Conservation (phyloP, 2,888 invertebrate genomes). For the Nasonovia ribisnigri region DNA sequence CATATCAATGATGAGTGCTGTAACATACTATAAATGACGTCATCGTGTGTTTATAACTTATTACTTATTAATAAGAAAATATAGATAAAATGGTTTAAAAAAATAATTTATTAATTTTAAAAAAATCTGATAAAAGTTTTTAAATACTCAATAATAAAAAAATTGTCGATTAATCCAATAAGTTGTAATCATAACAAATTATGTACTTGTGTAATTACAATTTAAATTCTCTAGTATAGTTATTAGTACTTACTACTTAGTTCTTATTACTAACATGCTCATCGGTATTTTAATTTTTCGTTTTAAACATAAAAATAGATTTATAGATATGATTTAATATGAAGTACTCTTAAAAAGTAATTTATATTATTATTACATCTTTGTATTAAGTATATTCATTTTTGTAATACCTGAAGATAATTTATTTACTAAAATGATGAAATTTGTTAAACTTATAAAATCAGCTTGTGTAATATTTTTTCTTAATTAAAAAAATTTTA, state of each 20-base stretch:
- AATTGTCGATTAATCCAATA: not conserved
- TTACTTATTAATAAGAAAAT: not conserved
- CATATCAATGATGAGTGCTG: not conserved
- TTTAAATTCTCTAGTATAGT: not conserved
- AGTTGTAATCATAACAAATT: not conserved
- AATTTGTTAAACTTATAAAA: slow-evolving; percentile 20
- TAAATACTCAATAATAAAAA: not conserved
- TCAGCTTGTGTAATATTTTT: not conserved
- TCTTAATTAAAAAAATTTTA: not conserved
- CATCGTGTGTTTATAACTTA: not conserved
- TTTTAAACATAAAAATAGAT: slow-evolving; percentile 23
- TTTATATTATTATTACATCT: slow-evolving; percentile 12
- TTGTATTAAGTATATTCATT: not conserved
- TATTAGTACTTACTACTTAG: not conserved
- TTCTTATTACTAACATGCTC: not conserved
- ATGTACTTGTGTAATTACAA: not conserved
- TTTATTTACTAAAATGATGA: slow-evolving; percentile 11
- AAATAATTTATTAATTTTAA: not conserved
- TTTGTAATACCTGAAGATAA: slow-evolving; percentile 16
- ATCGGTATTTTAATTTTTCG: not conserved
- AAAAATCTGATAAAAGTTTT: not conserved
- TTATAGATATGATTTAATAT: slow-evolving; percentile 17
- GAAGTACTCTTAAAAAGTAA: slow-evolving; percentile 20
- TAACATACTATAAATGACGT: not conserved
- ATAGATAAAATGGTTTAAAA: not conserved